Base-by-base conservation (phyloP, 37 sponge, comb jelly and placozoan genomes). In the Ephydatia muelleri region DNA sequence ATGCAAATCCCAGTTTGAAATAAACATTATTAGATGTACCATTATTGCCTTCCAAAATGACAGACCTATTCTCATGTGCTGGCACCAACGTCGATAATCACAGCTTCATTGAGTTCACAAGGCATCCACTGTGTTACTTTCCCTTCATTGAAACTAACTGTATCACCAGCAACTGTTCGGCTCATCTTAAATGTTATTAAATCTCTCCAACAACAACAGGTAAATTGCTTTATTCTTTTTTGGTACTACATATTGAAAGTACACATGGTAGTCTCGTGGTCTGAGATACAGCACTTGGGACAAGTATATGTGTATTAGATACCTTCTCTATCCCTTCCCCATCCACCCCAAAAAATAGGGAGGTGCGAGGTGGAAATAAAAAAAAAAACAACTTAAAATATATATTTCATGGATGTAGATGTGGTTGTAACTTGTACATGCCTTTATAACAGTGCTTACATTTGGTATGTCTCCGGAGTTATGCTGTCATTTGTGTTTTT, bases 91-190 rank as follows among this genome's bases (percentile, higher is more conserved):
- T 5, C 14, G 16, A 25, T 57, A 21, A 57, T 57, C 57, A 57
- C 57, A 57, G 57, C 16, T 57, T 57, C 57, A 57, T 11, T 57
- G 57, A 57, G 16, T 57, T 57, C 57, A 57, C n/a, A n/a, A n/a
- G n/a, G n/a, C n/a, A n/a, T n/a, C n/a, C n/a, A n/a, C n/a, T n/a
- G n/a, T n/a, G n/a, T n/a, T n/a, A n/a, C n/a, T n/a, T n/a, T n/a
- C n/a, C n/a, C n/a, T n/a, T n/a, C n/a, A n/a, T n/a, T n/a, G n/a
- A n/a, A n/a, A n/a, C 34, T 89, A 2, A 43, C 47, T 27, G 30
- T 92, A 49, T 92, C 86, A 34, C 92, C 92, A 27, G 32, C 86
- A 29, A 84, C 90, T 27, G 86, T 92, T 69, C 84, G 92, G 48
- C 82, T 92, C 26, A 57, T 92, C 26, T 82, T 92, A 23, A 36